phyloP scores from a whole-genome alignment of 37 sponge, comb jelly and placozoan genomes.

The Diacarnus erythraeanus region DNA sequence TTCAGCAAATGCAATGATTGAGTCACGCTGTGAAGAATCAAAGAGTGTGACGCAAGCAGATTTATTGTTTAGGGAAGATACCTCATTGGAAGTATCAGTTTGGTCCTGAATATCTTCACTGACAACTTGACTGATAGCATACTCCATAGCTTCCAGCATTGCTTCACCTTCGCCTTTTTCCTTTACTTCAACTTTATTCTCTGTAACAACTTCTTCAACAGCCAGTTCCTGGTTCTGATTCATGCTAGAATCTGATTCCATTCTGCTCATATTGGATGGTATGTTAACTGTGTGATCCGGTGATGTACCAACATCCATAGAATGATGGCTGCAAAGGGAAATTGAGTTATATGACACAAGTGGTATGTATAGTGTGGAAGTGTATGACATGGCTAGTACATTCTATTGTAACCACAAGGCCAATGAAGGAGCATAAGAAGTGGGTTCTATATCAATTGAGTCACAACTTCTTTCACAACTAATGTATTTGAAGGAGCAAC shows the following conservation, averaged over 20 bases:
- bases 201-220: background rate
- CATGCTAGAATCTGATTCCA: background rate
- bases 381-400: too few relatives aligned
- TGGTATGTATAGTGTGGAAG: too few relatives aligned
- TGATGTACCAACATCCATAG: background rate
- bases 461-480: too few relatives aligned
- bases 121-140: conserved; percentile 30
- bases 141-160: conserved; percentile 7
- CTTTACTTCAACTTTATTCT: background rate
- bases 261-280: background rate
- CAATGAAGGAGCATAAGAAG: too few relatives aligned
- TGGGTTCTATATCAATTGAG: too few relatives aligned
- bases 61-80: background rate
- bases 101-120: conserved; percentile 15
- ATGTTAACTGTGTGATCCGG: too few relatives aligned
- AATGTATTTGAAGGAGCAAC: too few relatives aligned
- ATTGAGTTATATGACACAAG: too few relatives aligned
- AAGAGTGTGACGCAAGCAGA: conserved; percentile 5
- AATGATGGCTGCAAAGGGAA: background rate
- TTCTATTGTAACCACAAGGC: too few relatives aligned
- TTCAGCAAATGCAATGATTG: conserved; percentile 49
- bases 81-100: background rate
- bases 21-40: conserved; percentile 12
- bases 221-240: conserved; percentile 2
- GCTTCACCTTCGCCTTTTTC: background rate